Evolutionary conservation across 1,140 invertebrate genomes (phyloP), one percentile per base, ranked within the genome.

Genomic region (Achroia grisella): DNA sequence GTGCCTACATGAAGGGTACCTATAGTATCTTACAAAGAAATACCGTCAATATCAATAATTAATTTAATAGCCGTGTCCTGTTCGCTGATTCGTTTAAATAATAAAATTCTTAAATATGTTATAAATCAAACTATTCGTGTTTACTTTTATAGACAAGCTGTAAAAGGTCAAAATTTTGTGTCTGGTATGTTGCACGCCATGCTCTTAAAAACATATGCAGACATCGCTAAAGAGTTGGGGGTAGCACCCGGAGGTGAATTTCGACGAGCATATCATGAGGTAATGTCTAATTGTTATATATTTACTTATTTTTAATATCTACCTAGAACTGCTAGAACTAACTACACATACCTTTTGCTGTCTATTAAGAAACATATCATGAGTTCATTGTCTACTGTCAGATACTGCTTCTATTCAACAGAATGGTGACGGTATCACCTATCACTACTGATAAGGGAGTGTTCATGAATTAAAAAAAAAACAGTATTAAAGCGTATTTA

Each of bases 201-300:
- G 49, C 84, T 99, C 40, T 74, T 98, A 1, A 95, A 93, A 74
- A 91, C 97, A 80, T 96, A 96, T 49, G 96, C 97, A n/a, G 92
- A 96, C 77, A 88, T 99, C 31, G 97, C 97, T 0, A 96, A 95
- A 75, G 91, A 98, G 83, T 86, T 98, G 29, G 97, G 96, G 23
- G 97, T 99, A 51, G 96, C 96, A 12, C 97, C 97, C 2, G 97
- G 97, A 32, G 95, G 96, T 23, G 98, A 99, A 87, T 99, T 99
- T 77, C 88, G 98, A 39, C 91, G 91, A 59, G 98, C 97, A 36
- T 95, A 95, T 70, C 87, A 90, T 56, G 96, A 98, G 87, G 95
- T 96, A 65, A 44, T 44, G n/a, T 14, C 13, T 40, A 30, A 35
- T 39, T 27, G 9, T 17, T n/a, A n/a, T n/a, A n/a, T n/a, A 0